These are phyloP conservation scores for Phrynosoma blainvillii DNA, from an alignment of 2,113 vertebrate genomes.

Conservation along the genomic window DNA sequence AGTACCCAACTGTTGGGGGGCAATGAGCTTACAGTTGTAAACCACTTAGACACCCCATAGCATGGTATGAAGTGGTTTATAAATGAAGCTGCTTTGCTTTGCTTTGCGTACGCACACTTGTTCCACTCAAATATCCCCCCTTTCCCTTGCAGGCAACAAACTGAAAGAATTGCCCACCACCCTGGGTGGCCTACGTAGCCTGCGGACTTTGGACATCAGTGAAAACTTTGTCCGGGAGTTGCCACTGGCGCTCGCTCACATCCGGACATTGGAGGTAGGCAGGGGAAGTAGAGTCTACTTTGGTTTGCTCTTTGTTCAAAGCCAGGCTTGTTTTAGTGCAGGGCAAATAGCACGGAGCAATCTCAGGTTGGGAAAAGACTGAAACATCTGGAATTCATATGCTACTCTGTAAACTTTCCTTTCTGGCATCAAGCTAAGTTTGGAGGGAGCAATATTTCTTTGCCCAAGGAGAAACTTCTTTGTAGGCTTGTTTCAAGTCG, in stretches of 20 bases:
- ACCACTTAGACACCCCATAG: no score
- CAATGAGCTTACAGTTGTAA: no score
- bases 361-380: background rate
- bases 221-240: conserved; percentile 83
- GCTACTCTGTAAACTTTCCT: background rate
- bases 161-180: conserved; percentile 81
- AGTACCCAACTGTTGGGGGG: no score
- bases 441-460: background rate
- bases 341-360: no score
- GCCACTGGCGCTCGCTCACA: conserved; percentile 80
- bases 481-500: no score
- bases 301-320: no score
- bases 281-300: background rate
- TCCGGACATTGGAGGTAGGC: conserved; percentile 86
- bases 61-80: no score
- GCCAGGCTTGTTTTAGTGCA: no score
- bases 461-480: background rate
- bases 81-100: no score
- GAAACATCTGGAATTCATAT: background rate
- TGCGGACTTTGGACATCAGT: conserved; percentile 86
- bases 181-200: conserved; percentile 79
- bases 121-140: background rate
- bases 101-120: no score
- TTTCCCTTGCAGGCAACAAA: conserved; percentile 79
- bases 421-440: no score